Conservation (phyloP, 2,888 invertebrate genomes). For the Timandra comae region DNA sequence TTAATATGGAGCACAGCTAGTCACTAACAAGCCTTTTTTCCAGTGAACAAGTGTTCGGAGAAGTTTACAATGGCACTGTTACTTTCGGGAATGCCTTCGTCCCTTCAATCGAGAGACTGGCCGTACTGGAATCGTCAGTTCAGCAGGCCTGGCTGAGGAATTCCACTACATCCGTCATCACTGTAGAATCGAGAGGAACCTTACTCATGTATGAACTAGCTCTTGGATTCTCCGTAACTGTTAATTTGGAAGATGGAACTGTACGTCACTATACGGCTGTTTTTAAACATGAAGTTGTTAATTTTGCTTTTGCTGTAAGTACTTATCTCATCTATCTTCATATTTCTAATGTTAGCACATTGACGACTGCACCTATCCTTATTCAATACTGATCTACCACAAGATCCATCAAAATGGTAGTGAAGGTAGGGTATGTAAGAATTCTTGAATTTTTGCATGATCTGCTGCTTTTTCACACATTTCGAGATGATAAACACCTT, state of each 20-base stretch:
- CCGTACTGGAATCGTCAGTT: constrained; percentile 38
- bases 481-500: too few relatives aligned
- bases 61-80: constrained; percentile 28
- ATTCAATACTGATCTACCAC: background rate
- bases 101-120: constrained; percentile 37
- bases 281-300: constrained; percentile 31
- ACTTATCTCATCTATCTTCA: too few relatives aligned
- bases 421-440: too few relatives aligned
- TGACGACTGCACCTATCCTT: too few relatives aligned
- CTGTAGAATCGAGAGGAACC: constrained; percentile 32
- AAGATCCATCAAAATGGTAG: background rate
- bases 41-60: constrained; percentile 37
- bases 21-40: too few relatives aligned
- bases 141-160: constrained; percentile 40
- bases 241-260: constrained; percentile 21
- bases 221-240: constrained; percentile 45
- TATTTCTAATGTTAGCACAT: too few relatives aligned
- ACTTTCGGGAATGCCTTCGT: constrained; percentile 48
- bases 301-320: constrained; percentile 41
- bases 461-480: too few relatives aligned
- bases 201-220: constrained; percentile 39
- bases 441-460: too few relatives aligned
- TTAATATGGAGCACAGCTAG: too few relatives aligned
- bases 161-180: constrained; percentile 19
- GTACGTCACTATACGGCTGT: constrained; percentile 31